A percentile compares a stretch with the other conserved stretches of the same genome.
Conservation (phyloP, 2,797 vertebrate genomes). For the Thamnophis elegans region DNA sequence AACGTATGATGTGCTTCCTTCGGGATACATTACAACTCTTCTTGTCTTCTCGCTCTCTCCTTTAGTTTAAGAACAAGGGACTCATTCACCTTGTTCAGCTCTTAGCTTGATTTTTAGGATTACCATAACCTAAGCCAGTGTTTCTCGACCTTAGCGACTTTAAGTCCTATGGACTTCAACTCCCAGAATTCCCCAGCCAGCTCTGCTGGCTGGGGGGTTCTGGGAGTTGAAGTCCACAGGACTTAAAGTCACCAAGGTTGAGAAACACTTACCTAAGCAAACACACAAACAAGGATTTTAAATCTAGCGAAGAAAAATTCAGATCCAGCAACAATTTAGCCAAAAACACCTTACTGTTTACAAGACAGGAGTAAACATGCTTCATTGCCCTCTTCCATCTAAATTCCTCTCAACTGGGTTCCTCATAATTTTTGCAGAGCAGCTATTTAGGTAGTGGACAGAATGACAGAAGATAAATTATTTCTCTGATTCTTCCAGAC, state of each 20-base stretch:
- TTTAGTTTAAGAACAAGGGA: neutral
- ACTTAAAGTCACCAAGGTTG: too few relatives aligned
- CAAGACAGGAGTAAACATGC: neutral
- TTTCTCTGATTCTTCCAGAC: neutral
- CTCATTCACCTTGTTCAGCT: slow-evolving; percentile 20
- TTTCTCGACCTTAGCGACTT: too few relatives aligned
- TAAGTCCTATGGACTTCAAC: too few relatives aligned
- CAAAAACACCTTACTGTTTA: neutral
- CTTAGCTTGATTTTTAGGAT: slow-evolving; percentile 8
- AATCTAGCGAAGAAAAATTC: neutral
- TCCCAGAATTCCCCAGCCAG: too few relatives aligned
- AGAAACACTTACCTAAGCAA: too few relatives aligned
- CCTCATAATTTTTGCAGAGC: neutral
- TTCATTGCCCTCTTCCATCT: neutral
- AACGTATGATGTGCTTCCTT: neutral
- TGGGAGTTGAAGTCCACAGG: too few relatives aligned
- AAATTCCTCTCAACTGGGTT: neutral
- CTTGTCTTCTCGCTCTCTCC: neutral
- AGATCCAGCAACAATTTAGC: neutral
- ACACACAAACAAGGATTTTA: neutral
- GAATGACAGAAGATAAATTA: neutral
- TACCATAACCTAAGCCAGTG: neutral
- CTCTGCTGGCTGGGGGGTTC: too few relatives aligned
- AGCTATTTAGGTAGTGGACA: neutral
- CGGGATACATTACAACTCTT: neutral